Evolutionary conservation across 2,113 vertebrate genomes (phyloP).

Genomic region (Oreochromis aureus): DNA sequence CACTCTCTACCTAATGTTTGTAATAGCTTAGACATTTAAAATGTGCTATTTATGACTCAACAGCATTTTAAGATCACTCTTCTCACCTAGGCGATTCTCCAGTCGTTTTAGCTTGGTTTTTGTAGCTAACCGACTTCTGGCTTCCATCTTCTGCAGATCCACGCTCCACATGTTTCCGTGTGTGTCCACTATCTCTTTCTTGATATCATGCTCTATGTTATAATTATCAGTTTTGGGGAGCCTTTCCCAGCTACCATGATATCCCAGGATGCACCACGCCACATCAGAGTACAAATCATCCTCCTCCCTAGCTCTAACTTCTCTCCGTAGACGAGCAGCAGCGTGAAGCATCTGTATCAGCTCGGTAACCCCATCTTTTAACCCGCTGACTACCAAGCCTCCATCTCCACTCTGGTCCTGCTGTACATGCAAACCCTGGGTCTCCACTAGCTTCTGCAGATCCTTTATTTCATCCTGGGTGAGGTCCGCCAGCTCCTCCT

Average conservation of each 20-base stretch:
- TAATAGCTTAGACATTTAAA: background rate
- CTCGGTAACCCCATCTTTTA: slow-evolving; percentile 37
- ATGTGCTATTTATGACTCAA: background rate
- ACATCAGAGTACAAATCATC: slow-evolving; percentile 24
- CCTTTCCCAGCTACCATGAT: slow-evolving; percentile 39
- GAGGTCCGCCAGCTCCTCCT: slow-evolving; percentile 18
- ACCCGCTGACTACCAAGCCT: slow-evolving; percentile 23
- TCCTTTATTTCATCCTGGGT: background rate
- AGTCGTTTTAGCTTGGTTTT: slow-evolving; percentile 44
- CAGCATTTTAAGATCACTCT: background rate
- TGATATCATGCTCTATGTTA: slow-evolving; percentile 2
- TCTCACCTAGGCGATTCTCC: slow-evolving; percentile 43
- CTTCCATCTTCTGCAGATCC: slow-evolving; percentile 12
- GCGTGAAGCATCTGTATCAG: background rate
- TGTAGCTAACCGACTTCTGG: rapidly evolving
- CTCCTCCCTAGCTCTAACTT: slow-evolving; percentile 31
- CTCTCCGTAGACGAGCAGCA: background rate
- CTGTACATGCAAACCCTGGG: slow-evolving; percentile 19
- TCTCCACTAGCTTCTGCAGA: background rate
- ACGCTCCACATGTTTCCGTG: slow-evolving; percentile 4
- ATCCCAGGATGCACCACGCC: slow-evolving; percentile 55
- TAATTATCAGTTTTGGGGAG: slow-evolving; percentile 46
- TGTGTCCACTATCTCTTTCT: slow-evolving; percentile 30
- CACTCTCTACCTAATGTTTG: background rate
- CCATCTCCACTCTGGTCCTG: background rate